phyloP scores from a whole-genome alignment of 2,888 invertebrate genomes.

The Lasioglossum zephyrum region DNA sequence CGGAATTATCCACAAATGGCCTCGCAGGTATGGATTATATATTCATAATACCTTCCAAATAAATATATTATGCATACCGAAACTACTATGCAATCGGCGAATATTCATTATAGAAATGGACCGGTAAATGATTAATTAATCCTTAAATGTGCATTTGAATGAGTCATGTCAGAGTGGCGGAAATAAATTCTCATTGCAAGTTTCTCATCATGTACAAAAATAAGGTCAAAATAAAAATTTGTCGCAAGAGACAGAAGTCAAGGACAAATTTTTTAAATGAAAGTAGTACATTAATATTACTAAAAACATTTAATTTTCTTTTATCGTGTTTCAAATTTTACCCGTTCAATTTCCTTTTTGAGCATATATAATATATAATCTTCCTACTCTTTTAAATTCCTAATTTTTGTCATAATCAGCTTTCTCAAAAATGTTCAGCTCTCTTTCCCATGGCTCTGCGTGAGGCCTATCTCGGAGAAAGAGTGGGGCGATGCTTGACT shows the following conservation, averaged over 20 bases:
- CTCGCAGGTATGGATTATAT: not conserved
- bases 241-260: not conserved
- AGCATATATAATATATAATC: not conserved
- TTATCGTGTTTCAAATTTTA: not conserved
- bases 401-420: not conserved
- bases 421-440: too few species aligned
- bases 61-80: not conserved
- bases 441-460: too few species aligned
- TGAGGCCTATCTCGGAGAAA: too few species aligned
- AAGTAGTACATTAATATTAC: not conserved
- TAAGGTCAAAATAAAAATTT: not conserved
- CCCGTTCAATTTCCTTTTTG: not conserved
- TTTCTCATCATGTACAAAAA: not conserved
- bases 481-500: too few species aligned
- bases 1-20: not conserved
- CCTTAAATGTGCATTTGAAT: not conserved
- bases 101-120: not conserved
- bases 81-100: not conserved
- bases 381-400: not conserved
- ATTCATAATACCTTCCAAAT: not conserved
- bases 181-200: not conserved
- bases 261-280: not conserved
- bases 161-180: not conserved
- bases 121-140: constrained; percentile 1
- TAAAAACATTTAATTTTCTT: not conserved